Conservation (phyloP, 2,888 invertebrate species). For the Gymnocheta viridis region DNA sequence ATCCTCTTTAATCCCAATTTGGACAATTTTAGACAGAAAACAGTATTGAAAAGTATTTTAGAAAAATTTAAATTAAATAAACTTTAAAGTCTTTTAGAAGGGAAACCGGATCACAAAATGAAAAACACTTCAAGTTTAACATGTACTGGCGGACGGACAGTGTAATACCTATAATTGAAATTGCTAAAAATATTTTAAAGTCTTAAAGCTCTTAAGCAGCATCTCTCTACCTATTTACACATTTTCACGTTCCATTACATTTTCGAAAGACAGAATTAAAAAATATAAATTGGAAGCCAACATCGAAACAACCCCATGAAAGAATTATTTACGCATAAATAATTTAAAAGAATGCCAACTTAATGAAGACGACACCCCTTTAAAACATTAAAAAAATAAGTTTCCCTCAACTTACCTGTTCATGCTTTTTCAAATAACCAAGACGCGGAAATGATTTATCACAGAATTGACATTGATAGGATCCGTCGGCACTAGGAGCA, state of each 20-base stretch:
- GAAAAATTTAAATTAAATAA: too few relatives aligned
- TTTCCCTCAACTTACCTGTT: conserved; percentile 87
- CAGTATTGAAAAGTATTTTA: too few relatives aligned
- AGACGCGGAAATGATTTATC: conserved; percentile 94
- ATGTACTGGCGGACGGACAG: too few relatives aligned
- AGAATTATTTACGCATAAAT: conserved; percentile 42
- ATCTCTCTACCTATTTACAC: background rate
- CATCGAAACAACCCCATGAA: conserved; percentile 45
- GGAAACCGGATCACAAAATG: too few relatives aligned
- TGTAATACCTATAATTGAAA: background rate
- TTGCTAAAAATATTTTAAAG: background rate
- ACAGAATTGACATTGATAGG: conserved; percentile 95
- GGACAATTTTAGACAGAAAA: too few relatives aligned
- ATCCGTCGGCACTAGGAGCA: conserved; percentile 86
- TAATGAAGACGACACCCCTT: conserved; percentile 65
- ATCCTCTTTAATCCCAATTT: too few relatives aligned
- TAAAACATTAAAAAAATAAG: conserved; percentile 7
- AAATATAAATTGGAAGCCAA: background rate
- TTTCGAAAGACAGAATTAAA: background rate
- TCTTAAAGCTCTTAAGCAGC: background rate
- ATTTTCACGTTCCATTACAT: background rate
- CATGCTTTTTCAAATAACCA: conserved; percentile 94
- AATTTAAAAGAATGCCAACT: conserved; percentile 11
- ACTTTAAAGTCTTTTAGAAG: too few relatives aligned
- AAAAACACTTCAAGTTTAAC: too few relatives aligned